A percentile compares a stretch with the other conserved stretches of the same genome.
These are phyloP conservation scores for Scopus umbretta DNA, from an alignment of 2,113 vertebrate genomes.

Conservation along the genomic window DNA sequence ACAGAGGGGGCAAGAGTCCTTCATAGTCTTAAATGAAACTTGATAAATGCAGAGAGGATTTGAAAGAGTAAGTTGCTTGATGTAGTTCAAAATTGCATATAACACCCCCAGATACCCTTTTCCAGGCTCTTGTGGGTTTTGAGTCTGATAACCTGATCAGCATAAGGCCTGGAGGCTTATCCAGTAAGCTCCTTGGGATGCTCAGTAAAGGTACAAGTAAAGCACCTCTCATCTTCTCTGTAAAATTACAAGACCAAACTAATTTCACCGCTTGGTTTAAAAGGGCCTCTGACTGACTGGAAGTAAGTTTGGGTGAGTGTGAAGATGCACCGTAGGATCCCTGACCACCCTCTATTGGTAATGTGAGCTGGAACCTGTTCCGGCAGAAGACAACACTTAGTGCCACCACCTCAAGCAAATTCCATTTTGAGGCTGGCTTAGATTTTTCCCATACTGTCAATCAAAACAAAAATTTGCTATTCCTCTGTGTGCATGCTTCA, in stretches of 20 bases:
- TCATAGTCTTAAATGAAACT: neutral
- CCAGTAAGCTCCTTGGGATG: neutral
- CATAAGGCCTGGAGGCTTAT: neutral
- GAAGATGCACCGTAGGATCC: neutral
- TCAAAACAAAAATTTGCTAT: neutral
- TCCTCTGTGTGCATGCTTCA: neutral
- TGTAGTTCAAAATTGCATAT: neutral
- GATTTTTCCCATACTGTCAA: neutral
- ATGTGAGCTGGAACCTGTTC: neutral
- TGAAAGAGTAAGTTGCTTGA: neutral
- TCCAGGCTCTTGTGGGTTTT: neutral
- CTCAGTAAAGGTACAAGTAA: neutral
- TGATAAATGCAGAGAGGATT: neutral
- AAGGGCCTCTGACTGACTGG: neutral
- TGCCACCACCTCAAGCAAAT: neutral
- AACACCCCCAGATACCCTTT: neutral
- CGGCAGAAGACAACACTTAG: neutral
- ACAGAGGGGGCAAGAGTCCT: neutral
- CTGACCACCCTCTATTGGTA: neutral
- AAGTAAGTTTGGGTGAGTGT: neutral
- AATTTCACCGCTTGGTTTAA: neutral
- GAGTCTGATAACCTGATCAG: neutral
- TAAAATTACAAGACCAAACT: neutral
- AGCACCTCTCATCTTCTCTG: neutral
- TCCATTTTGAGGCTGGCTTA: neutral